phyloP scores from a whole-genome alignment of 1,140 invertebrate genomes.

The Ooceraea biroi region DNA sequence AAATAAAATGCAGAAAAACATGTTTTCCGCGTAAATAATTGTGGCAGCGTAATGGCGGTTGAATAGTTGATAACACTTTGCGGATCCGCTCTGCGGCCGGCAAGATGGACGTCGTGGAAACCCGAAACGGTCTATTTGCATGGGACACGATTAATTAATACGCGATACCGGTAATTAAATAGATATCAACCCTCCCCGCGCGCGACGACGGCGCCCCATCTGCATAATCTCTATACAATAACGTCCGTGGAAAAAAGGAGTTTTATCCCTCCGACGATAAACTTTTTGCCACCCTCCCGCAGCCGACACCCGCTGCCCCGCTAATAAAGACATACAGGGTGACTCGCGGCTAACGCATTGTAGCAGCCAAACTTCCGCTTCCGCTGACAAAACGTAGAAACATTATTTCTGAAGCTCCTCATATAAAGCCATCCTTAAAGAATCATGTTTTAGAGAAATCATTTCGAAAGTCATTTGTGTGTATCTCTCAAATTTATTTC shows the following conservation, averaged over 20 bases:
- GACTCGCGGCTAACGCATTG: not conserved
- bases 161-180: constrained; percentile 80
- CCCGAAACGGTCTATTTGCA: constrained; percentile 24
- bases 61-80: not conserved
- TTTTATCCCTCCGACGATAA: constrained; percentile 56
- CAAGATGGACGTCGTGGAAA: constrained; percentile 41
- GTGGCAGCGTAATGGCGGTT: too few relatives aligned
- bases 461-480: too few relatives aligned
- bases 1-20: not conserved
- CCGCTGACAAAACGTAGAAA: too few relatives aligned
- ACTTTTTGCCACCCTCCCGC: constrained; percentile 63
- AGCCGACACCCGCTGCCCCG: constrained; percentile 14
- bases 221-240: constrained; percentile 83
- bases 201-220: constrained; percentile 72
- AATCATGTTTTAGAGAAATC: too few relatives aligned
- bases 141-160: constrained; percentile 72
- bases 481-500: too few relatives aligned
- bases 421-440: too few relatives aligned
- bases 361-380: too few relatives aligned
- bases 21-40: not conserved
- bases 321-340: constrained; percentile 40
- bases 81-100: not conserved
- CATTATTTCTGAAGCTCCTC: too few relatives aligned
- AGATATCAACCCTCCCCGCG: constrained; percentile 77
- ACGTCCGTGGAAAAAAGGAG: constrained; percentile 60